Percentiles rank a stretch among this genome's conserved stretches.
Conservation (phyloP, 2,888 invertebrate species). For the Pinctada fucata region DNA sequence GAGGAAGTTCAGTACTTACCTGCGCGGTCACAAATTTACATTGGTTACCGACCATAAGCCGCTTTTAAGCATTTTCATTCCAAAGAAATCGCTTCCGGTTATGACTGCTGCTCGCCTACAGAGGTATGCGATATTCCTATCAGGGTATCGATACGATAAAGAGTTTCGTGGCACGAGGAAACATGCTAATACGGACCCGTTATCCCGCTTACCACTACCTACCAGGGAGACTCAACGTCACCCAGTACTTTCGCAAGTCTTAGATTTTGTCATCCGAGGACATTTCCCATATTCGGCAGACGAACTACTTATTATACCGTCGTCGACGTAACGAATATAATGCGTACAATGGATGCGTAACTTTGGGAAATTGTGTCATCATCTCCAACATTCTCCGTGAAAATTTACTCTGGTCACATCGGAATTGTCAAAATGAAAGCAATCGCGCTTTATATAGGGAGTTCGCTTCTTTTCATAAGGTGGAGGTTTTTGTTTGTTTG, state of each 20-base stretch:
- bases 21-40: slow-evolving; percentile 71
- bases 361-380: slow-evolving; percentile 29
- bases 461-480: too few species aligned
- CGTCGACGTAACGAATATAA: slow-evolving; percentile 8
- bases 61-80: slow-evolving; percentile 16
- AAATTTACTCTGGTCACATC: slow-evolving; percentile 56
- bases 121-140: slow-evolving; percentile 59
- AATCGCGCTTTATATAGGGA: slow-evolving; percentile 47
- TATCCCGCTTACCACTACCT: slow-evolving; percentile 56
- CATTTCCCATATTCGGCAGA: neutral
- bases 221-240: slow-evolving; percentile 37
- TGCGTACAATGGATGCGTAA: slow-evolving; percentile 21
- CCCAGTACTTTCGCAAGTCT: slow-evolving; percentile 34
- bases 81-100: slow-evolving; percentile 21
- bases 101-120: slow-evolving; percentile 49
- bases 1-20: slow-evolving; percentile 19
- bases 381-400: slow-evolving; percentile 10
- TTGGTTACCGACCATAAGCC: slow-evolving; percentile 59
- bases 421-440: slow-evolving; percentile 64
- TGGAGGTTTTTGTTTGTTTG: too few species aligned
- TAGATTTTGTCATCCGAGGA: slow-evolving; percentile 15
- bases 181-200: slow-evolving; percentile 67
- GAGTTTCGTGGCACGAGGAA: slow-evolving; percentile 55
- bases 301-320: neutral
- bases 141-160: slow-evolving; percentile 69